phyloP scores from a whole-genome alignment of 2,888 invertebrate genomes.

The Taenaris catops region DNA sequence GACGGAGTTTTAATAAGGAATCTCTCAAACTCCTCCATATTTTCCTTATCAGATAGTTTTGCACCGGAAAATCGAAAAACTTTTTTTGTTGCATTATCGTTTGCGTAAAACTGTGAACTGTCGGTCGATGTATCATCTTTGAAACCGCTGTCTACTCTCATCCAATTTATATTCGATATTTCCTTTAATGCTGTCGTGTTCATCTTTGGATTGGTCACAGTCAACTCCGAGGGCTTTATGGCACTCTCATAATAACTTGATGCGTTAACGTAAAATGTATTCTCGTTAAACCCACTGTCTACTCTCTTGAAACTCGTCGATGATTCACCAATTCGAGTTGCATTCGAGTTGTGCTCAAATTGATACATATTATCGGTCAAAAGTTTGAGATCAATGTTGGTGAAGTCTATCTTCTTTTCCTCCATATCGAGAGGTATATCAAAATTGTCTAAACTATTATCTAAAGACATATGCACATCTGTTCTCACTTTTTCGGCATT shows the following conservation, averaged over 20 bases:
- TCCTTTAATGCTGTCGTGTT: conserved; percentile 51
- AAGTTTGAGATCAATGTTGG: conserved; percentile 67
- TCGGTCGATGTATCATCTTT: conserved; percentile 67
- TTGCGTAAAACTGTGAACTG: conserved; percentile 52
- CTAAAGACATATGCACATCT: conserved; percentile 65
- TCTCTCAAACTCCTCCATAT: conserved; percentile 50
- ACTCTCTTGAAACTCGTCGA: conserved; percentile 58
- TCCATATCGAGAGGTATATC: conserved; percentile 57
- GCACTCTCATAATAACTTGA: conserved; percentile 74
- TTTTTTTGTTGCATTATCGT: conserved; percentile 39
- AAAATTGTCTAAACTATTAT: conserved; percentile 55
- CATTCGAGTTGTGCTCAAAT: conserved; percentile 40
- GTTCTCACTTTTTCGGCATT: too few species aligned
- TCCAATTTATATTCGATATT: conserved; percentile 68
- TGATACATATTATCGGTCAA: conserved; percentile 62
- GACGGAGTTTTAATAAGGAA: conserved; percentile 42
- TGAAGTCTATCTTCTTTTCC: conserved; percentile 67
- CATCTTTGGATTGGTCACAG: conserved; percentile 50
- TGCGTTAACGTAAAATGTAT: conserved; percentile 59
- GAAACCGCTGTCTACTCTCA: conserved; percentile 69
- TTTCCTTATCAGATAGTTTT: conserved; percentile 55
- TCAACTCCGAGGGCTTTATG: conserved; percentile 72
- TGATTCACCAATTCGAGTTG: conserved; percentile 44
- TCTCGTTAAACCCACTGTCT: conserved; percentile 69
- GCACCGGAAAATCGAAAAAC: conserved; percentile 46